These are phyloP conservation scores for Tetrao urogallus DNA, from an alignment of 2,113 vertebrate genomes.

Conservation along the genomic window DNA sequence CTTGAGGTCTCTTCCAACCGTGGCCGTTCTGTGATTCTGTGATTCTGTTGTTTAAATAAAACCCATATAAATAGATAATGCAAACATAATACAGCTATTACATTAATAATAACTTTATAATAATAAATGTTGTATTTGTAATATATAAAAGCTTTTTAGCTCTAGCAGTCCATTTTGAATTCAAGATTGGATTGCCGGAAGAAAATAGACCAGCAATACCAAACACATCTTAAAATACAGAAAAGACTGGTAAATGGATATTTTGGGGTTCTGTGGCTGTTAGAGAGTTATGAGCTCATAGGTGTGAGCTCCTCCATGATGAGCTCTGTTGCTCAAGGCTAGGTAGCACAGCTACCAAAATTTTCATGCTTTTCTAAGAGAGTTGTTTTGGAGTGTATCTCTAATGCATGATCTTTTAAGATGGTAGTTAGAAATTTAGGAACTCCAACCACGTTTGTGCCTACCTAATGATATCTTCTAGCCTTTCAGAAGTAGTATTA, in stretches of 20 bases:
- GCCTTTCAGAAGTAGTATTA: background rate
- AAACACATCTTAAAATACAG: background rate
- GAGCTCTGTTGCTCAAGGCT: background rate
- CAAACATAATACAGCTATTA: background rate
- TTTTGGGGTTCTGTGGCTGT: background rate
- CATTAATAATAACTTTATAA: background rate
- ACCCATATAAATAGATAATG: background rate
- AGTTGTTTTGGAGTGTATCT: background rate
- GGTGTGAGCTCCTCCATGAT: no score
- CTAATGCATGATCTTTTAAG: background rate
- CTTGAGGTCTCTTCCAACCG: no score
- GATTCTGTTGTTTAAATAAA: no score
- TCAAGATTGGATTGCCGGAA: background rate
- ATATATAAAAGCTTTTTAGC: background rate
- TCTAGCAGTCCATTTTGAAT: background rate
- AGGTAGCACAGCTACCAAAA: background rate
- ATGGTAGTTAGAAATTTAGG: background rate
- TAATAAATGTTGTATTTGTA: background rate
- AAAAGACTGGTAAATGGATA: background rate
- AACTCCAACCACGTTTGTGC: background rate
- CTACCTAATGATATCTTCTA: background rate
- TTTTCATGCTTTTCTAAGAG: background rate
- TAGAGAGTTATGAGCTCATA: rapidly evolving
- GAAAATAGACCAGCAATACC: background rate
- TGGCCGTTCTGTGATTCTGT: no score